Base-by-base conservation (phyloP, 2,797 vertebrate species). In the Chelmon rostratus region DNA sequence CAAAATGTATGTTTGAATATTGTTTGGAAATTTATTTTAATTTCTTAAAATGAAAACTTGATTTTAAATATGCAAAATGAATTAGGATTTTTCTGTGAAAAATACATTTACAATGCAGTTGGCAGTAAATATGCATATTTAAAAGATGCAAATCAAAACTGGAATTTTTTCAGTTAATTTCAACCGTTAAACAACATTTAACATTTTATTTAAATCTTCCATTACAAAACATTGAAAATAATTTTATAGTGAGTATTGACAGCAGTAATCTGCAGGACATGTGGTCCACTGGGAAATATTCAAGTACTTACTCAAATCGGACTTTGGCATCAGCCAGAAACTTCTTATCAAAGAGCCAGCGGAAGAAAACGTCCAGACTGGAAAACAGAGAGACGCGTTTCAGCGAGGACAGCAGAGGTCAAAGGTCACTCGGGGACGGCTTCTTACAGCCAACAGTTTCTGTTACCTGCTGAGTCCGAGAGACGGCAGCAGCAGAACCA, bases 341-440 rank as follows among this genome's bases (percentile, higher is more conserved):
- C 85, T 97, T 98, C 92, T 96, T 98, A 91, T 99, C 98, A 57
- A 99, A 99, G 75, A 99, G 94, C 98, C 97, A 99, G 31, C 98
- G 97, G 92, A 99, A 99, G 91, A 99, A 99, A 72, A 98, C 95
- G 62, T 99, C 97, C 94, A 99, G 91, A 87, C 98, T 99, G 94
- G 7, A 85, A 56, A 74, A 47, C 57, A 76, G 47, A 77, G 2
- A 42, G 5, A 35, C 11, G 37, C 6, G 23, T 10, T 47, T 37
- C 18, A 61, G 44, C 31, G 11, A 63, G 42, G 11, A 25, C 3
- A 4, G 1, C 53, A 54, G 38, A 65, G 64, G 68, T 76, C 68
- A 61, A 50, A 73, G 44, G 33, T 82, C 67, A 68, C 2, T 6
- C n/a, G 23, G 23, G 18, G 18, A 28, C 6, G 0, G 15, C 44